These are phyloP conservation scores for Toxotes chatareus DNA, from an alignment of 2,113 vertebrate species.

Conservation along the genomic window DNA sequence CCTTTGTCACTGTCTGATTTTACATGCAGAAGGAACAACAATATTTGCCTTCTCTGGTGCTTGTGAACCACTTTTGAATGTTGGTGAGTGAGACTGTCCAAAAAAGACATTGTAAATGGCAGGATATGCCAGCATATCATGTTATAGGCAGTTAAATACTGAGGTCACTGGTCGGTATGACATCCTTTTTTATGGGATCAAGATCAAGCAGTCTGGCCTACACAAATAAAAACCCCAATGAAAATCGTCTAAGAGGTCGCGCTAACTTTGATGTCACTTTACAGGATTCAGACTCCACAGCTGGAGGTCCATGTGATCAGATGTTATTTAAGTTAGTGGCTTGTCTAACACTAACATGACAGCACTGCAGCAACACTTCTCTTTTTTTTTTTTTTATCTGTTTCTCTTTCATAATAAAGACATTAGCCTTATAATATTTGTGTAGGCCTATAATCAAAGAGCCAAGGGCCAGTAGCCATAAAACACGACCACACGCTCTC, in stretches of 20 bases:
- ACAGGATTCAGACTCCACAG: constrained; percentile 29
- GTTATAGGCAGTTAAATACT: constrained; percentile 70
- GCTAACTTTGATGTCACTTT: constrained; percentile 20
- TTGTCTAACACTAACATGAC: constrained; percentile 59
- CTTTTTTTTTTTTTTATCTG: constrained; percentile 1
- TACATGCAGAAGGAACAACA: constrained; percentile 52
- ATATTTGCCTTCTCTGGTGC: constrained; percentile 21
- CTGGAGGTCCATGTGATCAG: constrained; percentile 20
- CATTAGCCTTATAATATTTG: constrained; percentile 27
- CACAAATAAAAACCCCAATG: constrained; percentile 17
- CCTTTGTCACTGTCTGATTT: constrained; percentile 30
- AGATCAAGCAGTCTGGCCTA: constrained; percentile 9
- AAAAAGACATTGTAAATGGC: constrained; percentile 56
- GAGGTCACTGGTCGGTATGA: constrained; percentile 66
- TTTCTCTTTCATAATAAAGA: constrained; percentile 33
- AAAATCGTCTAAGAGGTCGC: constrained; percentile 7
- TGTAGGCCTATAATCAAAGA: constrained; percentile 28
- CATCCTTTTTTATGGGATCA: constrained; percentile 30
- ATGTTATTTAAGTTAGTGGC: constrained; percentile 24
- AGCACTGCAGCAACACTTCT: constrained; percentile 33
- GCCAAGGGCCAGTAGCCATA: constrained; percentile 28
- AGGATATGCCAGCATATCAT: constrained; percentile 65
- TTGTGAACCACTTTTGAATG: constrained; percentile 54
- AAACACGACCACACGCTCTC: constrained; percentile 22
- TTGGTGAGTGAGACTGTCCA: constrained; percentile 35